Evolutionary conservation across 2,797 vertebrate genomes (phyloP), one percentile per base, ranked within the genome.

Genomic region (Cynodonichthys magdalenae): DNA sequence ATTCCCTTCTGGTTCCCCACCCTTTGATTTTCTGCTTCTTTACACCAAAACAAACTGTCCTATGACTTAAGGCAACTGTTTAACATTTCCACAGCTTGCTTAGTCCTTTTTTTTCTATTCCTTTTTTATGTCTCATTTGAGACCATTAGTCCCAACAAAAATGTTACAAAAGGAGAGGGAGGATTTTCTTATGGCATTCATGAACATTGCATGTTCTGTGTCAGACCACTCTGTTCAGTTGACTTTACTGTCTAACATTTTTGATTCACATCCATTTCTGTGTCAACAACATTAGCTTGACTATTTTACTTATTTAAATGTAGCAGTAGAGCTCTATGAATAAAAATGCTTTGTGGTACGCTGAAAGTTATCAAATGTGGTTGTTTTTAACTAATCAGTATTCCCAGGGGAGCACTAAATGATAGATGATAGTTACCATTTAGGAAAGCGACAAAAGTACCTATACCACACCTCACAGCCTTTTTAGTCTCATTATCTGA

Each of bases 171-270:
- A 44, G 54, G 4, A 20, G 52, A 59, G 41, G 50, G 65, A 69
- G 66, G 34, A 18, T 64, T 75, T 71, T 60, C 12, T 53, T 10
- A 56, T 68, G 59, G 65, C 34, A 65, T 69, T 69, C 24, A 7
- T 15, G 18, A 31, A 6, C 31, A 31, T 6, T 31, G 52, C 34
- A 27, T 45, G 62, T 74, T 66, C 50, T 49, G 47, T 72, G 60
- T 57, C 75, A 71, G 74, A 82, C 75, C 76, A 54, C 64, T 83
- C 66, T 36, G 68, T 83, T 71, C 78, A 74, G 36, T 84, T 92
- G 83, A 90, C 80, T 71, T 93, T 81, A 87, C 61, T 87, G 72
- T 79, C 79, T 82, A 77, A 74, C 74, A 58, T 80, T 83, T 84
- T 77, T 67, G 79, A 77, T 76, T 87, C 63, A 67, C 56, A 4